These are phyloP conservation scores for Andrena bucephala DNA, from an alignment of 2,888 invertebrate species.

Conservation along the genomic window DNA sequence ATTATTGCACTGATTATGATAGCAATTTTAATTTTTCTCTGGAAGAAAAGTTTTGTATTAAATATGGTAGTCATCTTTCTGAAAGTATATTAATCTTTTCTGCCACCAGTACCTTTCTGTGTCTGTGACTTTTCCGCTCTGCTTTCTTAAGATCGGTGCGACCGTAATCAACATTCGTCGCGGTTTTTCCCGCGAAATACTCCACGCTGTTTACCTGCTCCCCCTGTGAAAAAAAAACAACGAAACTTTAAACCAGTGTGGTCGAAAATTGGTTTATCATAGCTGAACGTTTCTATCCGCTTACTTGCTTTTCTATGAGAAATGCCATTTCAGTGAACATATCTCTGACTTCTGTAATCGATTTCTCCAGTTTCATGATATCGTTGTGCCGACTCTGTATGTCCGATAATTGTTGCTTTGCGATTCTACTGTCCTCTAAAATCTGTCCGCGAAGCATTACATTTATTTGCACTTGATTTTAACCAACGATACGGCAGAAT, in stretches of 20 bases:
- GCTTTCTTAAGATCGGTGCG: slow-evolving; percentile 86
- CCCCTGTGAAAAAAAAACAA: slow-evolving; percentile 86
- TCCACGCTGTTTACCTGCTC: slow-evolving; percentile 89
- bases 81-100: neutral
- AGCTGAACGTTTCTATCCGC: slow-evolving; percentile 27
- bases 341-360: slow-evolving; percentile 91
- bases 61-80: slow-evolving; percentile 18
- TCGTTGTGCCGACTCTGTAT: slow-evolving; percentile 94
- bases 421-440: slow-evolving; percentile 92
- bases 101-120: slow-evolving; percentile 86
- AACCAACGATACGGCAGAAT: neutral
- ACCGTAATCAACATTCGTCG: slow-evolving; percentile 87
- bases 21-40: slow-evolving; percentile 84
- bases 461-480: slow-evolving; percentile 7
- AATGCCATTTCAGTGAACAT: slow-evolving; percentile 94
- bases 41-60: slow-evolving; percentile 74
- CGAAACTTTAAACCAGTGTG: slow-evolving; percentile 1
- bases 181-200: slow-evolving; percentile 88
- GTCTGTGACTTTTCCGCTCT: slow-evolving; percentile 85
- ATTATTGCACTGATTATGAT: slow-evolving; percentile 79
- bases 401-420: slow-evolving; percentile 91
- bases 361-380: slow-evolving; percentile 92
- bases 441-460: slow-evolving; percentile 86
- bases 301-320: slow-evolving; percentile 91
- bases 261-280: neutral